A percentile compares a stretch with the other conserved stretches of the same genome.
These are phyloP conservation scores for Asteroscopus sphinx DNA, from an alignment of 2,888 invertebrate species.

Conservation along the genomic window DNA sequence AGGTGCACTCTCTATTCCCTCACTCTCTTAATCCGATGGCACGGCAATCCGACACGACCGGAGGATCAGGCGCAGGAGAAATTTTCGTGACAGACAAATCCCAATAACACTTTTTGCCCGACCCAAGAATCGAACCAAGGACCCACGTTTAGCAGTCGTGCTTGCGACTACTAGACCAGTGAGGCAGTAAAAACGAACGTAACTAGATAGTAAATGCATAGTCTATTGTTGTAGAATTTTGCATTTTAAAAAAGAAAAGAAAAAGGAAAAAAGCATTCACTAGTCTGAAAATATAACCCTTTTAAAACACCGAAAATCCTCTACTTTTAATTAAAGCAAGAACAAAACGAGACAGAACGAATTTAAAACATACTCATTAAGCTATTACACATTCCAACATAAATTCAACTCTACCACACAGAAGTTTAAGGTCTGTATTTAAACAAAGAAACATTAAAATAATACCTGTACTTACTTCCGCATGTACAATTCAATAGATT, in stretches of 20 bases:
- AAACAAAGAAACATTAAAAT: conserved; percentile 9
- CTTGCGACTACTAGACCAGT: too few species aligned
- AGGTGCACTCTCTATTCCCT: too few species aligned
- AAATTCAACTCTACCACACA: conserved; percentile 3
- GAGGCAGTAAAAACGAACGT: too few species aligned
- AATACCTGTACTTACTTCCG: conserved; percentile 30
- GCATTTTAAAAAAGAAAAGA: not conserved
- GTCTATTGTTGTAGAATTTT: too few species aligned
- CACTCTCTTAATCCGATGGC: too few species aligned
- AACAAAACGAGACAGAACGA: conserved; percentile 23
- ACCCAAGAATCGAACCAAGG: too few species aligned
- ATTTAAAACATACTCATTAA: conserved; percentile 38
- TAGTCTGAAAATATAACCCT: conserved; percentile 10
- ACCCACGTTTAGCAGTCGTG: too few species aligned
- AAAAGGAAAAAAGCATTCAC: not conserved
- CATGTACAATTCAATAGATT: conserved; percentile 23
- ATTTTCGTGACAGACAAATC: too few species aligned
- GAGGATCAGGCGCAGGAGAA: too few species aligned
- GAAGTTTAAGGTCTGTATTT: conserved; percentile 17
- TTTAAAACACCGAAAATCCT: conserved; percentile 15
- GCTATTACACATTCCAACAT: not conserved
- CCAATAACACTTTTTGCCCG: too few species aligned
- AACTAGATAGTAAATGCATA: too few species aligned
- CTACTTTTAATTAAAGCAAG: conserved; percentile 31
- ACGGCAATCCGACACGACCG: too few species aligned